Base-by-base conservation (phyloP, 2,797 vertebrate genomes). In the Platyrinchus mystaceus region DNA sequence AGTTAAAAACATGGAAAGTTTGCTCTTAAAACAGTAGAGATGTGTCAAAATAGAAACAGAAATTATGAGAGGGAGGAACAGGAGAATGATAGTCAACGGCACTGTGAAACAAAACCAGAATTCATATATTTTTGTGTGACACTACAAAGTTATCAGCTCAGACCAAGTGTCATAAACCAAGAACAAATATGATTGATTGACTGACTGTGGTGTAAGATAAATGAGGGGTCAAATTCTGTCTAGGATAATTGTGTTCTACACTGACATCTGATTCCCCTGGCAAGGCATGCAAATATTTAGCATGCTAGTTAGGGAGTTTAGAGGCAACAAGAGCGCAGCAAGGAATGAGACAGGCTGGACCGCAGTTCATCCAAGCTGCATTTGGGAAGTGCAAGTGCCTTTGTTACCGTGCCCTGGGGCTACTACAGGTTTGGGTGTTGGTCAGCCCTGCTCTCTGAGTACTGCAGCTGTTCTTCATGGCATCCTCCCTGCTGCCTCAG, bases 391-490 rank as follows among this genome's bases (percentile, higher is more conserved):
- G 14, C 24, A 91, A 71, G 39, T 1, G 1, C 28, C 13, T 77
- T 53, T 78, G 23, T 30, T 32, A 5, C 15, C 63, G 39, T 84
- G 50, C 27, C 46, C 79, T 43, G 68, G 49, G 13, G 9, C 3
- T 70, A 41, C 71, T 16, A 3, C 12, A 37, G 36, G 24, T n/a
- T 14, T 67, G 55, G 43, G 39, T 63, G 43, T 46, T 46, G 50
- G 17, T 39, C 8, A 56, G 18, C 37, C 36, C 60, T 63, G 32
- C 21, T 71, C 11, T 36, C 60, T n/a, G 23, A 9, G 4, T 4
- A 34, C 7, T 7, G 2, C 49, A 58, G 36, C 9, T 68, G 14
- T 3, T 67, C 63, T 24, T 47, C 64, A 34, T 0, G 0, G 44
- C 37, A 80, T 23, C 44, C 26, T 59, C 69, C 34, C 60, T 24